Evolutionary conservation across 37 sponge, comb jelly and placozoan species (phyloP).

Genomic region (Dysidea cf. avara): DNA sequence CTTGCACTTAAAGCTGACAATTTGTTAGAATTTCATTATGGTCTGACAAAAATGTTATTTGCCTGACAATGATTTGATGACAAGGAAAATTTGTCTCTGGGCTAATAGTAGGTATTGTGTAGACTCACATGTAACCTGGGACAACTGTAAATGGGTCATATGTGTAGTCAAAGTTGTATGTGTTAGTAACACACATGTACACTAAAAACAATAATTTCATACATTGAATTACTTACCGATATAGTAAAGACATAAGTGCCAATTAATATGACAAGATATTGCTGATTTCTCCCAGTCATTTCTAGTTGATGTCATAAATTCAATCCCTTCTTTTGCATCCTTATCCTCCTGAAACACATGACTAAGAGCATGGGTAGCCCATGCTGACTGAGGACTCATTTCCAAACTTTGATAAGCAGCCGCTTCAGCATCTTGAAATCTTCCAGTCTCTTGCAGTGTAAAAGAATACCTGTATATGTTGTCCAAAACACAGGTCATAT

Average conservation of each 20-base stretch:
- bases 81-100: too few species aligned
- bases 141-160: too few species aligned
- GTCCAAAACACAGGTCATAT: too few species aligned
- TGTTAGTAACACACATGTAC: too few species aligned
- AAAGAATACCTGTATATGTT: conserved; percentile 19
- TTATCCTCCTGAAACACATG: conserved; percentile 1
- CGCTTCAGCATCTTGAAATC: background rate
- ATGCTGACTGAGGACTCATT: background rate
- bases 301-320: background rate
- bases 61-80: too few species aligned
- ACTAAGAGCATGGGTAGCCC: conserved; percentile 15
- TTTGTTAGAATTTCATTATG: too few species aligned
- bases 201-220: too few species aligned
- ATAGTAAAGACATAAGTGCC: conserved; percentile 13
- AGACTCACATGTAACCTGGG: too few species aligned
- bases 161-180: too few species aligned
- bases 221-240: conserved; percentile 15
- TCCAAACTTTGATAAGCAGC: background rate
- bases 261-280: conserved; percentile 1
- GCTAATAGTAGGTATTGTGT: too few species aligned
- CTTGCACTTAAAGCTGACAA: too few species aligned
- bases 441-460: conserved; percentile 16
- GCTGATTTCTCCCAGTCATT: background rate
- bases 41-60: too few species aligned
- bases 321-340: conserved; percentile 1